Evolutionary conservation across 2,888 invertebrate genomes (phyloP).

Genomic region (Pammene aurita): DNA sequence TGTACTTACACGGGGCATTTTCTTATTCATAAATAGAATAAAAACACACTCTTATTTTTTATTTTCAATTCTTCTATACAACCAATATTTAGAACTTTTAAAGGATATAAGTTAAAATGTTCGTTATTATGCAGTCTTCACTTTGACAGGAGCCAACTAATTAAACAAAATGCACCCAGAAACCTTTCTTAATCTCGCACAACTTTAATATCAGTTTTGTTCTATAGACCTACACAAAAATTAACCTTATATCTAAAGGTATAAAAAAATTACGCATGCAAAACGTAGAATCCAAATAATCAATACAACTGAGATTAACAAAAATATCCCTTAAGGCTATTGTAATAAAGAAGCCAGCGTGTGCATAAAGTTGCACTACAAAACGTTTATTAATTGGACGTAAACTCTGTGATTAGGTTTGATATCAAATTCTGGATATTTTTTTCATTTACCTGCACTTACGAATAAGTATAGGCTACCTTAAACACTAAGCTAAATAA

Average conservation of each 20-base stretch:
- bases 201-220: not conserved
- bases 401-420: slow-evolving; percentile 62
- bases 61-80: not conserved
- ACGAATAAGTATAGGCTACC: slow-evolving; percentile 20
- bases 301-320: not conserved
- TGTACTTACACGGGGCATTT: too few relatives aligned
- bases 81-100: not conserved
- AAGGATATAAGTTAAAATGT: slow-evolving; percentile 49
- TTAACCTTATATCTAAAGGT: not conserved
- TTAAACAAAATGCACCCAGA: slow-evolving; percentile 65
- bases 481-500: not conserved
- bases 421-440: slow-evolving; percentile 38
- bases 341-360: not conserved
- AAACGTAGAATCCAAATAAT: slow-evolving; percentile 30
- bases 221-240: not conserved
- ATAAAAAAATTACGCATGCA: not conserved
- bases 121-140: slow-evolving; percentile 72
- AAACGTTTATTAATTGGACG: slow-evolving; percentile 74
- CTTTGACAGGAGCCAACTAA: slow-evolving; percentile 69
- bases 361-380: not conserved
- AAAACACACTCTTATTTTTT: not conserved
- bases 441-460: slow-evolving; percentile 16
- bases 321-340: not conserved
- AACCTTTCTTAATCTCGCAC: slow-evolving; percentile 50
- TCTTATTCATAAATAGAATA: not conserved